Conservation (phyloP, 2,113 vertebrate species). For the Picathartes gymnocephalus region DNA sequence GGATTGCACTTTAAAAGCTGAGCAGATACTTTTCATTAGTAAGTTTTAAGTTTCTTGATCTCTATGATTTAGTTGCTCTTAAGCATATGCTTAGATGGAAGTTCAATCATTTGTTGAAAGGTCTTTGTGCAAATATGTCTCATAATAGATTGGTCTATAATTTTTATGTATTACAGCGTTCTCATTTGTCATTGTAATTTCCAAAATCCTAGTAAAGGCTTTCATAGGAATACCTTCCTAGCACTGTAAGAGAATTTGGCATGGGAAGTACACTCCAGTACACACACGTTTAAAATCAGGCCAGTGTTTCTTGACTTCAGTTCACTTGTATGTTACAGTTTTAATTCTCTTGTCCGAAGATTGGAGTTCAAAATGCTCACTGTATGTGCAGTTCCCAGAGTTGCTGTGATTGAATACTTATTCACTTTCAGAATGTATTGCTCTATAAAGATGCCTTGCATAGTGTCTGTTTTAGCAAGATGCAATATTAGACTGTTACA, state of each 20-base stretch:
- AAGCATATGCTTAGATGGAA: neutral
- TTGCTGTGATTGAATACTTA: neutral
- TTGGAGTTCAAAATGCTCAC: neutral
- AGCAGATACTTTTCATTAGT: neutral
- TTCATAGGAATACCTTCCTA: neutral
- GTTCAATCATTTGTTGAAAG: neutral
- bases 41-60: neutral
- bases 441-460: neutral
- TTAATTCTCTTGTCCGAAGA: neutral
- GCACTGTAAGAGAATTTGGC: neutral
- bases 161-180: neutral
- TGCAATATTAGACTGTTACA: neutral
- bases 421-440: neutral
- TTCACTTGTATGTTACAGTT: neutral
- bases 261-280: neutral
- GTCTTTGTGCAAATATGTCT: fast-evolving
- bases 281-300: fast-evolving
- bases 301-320: neutral
- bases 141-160: neutral
- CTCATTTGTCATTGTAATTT: neutral
- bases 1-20: neutral
- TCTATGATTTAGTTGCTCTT: neutral
- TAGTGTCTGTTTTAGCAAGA: neutral
- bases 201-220: neutral
- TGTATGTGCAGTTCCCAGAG: neutral